These are phyloP conservation scores for Bubo blakistoni DNA, from an alignment of 2,113 vertebrate genomes.

Conservation along the genomic window DNA sequence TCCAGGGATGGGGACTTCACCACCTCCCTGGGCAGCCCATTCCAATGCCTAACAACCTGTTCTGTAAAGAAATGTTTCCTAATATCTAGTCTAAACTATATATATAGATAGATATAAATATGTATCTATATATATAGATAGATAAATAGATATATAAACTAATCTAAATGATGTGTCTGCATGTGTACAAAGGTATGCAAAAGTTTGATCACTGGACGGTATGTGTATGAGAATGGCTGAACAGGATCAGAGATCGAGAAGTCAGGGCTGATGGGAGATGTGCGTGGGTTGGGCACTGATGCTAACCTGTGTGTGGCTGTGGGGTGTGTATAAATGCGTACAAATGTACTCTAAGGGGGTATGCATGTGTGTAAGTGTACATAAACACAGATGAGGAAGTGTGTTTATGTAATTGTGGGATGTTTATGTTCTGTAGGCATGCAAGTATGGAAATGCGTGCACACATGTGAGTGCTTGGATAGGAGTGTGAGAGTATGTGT, in stretches of 20 bases:
- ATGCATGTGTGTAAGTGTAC: not conserved
- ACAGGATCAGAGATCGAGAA: accelerated
- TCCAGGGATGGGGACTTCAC: too few species aligned
- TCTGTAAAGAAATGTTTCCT: too few species aligned
- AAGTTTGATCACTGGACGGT: not conserved
- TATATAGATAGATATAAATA: too few species aligned
- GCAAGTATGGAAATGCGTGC: not conserved
- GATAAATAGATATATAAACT: too few species aligned
- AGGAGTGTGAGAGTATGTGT: not conserved
- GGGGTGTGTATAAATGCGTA: not conserved
- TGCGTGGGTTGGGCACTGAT: not conserved
- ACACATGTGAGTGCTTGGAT: not conserved
- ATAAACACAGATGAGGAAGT: not conserved
- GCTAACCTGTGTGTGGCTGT: not conserved
- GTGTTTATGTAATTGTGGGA: not conserved
- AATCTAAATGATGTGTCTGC: not conserved
- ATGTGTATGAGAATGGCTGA: not conserved
- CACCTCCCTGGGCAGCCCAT: too few species aligned
- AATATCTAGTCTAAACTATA: too few species aligned
- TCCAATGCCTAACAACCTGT: too few species aligned
- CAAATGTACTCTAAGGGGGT: not conserved
- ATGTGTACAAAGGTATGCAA: not conserved
- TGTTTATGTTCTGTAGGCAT: not conserved
- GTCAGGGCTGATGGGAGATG: not conserved
- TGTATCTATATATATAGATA: too few species aligned